Conservation (phyloP, 2,113 vertebrate species). For the Illadopsis cleaveri region DNA sequence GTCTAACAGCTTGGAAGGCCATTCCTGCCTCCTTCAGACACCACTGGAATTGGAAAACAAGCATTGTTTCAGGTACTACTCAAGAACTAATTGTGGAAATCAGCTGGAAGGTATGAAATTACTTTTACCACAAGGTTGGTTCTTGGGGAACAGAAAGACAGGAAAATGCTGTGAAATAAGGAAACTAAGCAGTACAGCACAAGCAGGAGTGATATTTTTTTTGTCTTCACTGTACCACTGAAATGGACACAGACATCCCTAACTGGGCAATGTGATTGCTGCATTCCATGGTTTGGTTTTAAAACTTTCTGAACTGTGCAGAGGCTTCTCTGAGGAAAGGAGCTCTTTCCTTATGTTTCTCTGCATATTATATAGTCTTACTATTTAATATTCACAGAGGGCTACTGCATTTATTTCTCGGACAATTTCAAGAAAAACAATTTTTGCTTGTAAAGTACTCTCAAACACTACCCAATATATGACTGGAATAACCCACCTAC, state of each 20-base stretch:
- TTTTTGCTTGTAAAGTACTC: slow-evolving; percentile 7
- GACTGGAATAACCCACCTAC: background rate
- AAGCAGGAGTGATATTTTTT: background rate
- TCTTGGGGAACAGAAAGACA: background rate
- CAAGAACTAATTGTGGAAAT: slow-evolving; percentile 39
- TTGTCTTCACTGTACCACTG: background rate
- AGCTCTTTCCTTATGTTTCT: background rate
- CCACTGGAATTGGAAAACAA: slow-evolving; percentile 84
- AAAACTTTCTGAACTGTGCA: background rate
- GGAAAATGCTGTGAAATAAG: slow-evolving; percentile 5
- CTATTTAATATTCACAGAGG: slow-evolving; percentile 35
- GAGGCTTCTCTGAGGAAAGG: background rate
- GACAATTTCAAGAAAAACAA: background rate
- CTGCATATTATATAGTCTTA: background rate
- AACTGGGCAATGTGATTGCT: background rate
- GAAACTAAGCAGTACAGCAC: background rate
- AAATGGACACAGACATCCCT: background rate
- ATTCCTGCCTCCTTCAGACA: slow-evolving; percentile 75
- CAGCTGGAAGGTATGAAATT: background rate
- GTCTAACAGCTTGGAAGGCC: slow-evolving; percentile 75
- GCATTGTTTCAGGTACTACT: slow-evolving; percentile 26
- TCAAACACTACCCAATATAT: background rate
- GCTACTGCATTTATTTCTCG: background rate
- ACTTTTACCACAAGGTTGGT: background rate
- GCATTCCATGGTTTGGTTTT: background rate